Evolutionary conservation across 2,888 invertebrate genomes (phyloP).

Genomic region (Adineta ricciae): DNA sequence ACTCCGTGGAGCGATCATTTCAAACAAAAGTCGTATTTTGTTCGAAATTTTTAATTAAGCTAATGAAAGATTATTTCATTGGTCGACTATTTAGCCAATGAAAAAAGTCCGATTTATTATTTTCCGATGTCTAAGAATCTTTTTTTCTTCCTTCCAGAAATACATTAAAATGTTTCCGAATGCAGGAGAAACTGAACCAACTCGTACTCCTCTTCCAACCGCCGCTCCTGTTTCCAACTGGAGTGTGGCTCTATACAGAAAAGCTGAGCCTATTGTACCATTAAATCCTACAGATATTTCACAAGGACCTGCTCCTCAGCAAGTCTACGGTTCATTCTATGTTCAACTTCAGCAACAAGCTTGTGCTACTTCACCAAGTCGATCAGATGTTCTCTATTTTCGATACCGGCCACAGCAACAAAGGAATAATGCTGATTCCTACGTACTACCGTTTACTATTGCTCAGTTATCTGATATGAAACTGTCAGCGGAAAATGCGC

Average conservation of each 20-base stretch:
- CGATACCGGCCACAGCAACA: conserved; percentile 4
- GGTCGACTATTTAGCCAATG: neutral
- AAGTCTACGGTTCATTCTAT: conserved; percentile 3
- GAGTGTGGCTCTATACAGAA: neutral
- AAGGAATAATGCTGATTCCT: neutral
- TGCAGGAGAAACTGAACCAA: neutral
- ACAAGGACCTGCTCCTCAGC: neutral
- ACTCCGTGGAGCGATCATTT: neutral
- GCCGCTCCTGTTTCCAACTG: neutral
- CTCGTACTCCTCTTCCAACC: neutral
- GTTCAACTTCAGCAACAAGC: neutral
- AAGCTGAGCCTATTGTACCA: neutral
- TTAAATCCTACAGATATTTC: neutral
- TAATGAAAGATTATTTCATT: neutral
- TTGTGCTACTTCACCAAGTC: neutral
- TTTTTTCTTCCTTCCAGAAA: neutral
- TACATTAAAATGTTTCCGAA: neutral
- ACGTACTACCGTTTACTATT: neutral
- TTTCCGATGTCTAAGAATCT: neutral
- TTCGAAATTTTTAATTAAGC: neutral
- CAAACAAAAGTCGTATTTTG: neutral
- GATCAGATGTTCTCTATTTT: conserved; percentile 4
- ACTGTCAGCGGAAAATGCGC: neutral
- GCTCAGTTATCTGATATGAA: neutral
- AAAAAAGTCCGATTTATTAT: neutral